phyloP scores from a whole-genome alignment of 37 sponge, comb jelly and placozoan species.

The Spongia lamella region DNA sequence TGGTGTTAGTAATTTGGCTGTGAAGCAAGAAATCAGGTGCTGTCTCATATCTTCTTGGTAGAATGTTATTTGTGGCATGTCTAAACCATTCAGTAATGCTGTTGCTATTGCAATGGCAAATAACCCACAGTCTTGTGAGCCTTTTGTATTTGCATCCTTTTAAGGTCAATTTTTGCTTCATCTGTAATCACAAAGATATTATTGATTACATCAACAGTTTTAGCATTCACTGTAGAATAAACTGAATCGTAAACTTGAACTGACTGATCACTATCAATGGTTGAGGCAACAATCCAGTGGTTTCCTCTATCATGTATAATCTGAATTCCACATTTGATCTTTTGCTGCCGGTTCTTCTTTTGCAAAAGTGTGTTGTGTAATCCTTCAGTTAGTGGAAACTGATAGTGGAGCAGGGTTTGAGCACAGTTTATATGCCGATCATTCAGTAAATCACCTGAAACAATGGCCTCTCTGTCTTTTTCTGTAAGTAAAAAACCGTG shows the following conservation, averaged over 20 bases:
- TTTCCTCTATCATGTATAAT: conserved; percentile 27
- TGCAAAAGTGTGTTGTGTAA: conserved; percentile 13
- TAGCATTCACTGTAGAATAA: conserved; percentile 12
- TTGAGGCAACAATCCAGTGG: conserved; percentile 36
- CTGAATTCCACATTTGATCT: background rate
- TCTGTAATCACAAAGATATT: too few species aligned
- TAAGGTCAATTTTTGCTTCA: too few species aligned
- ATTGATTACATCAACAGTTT: conserved; percentile 9
- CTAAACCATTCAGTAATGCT: too few species aligned
- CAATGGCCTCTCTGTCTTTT: background rate
- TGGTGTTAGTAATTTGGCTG: too few species aligned
- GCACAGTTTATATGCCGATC: conserved; percentile 43
- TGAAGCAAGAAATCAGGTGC: too few species aligned
- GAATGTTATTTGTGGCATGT: too few species aligned
- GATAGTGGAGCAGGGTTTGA: conserved; percentile 20
- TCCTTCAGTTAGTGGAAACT: conserved; percentile 21
- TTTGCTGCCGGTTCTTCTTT: background rate
- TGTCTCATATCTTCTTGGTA: too few species aligned
- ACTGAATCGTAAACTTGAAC: conserved; percentile 52
- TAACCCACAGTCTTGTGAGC: too few species aligned
- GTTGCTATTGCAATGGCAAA: too few species aligned
- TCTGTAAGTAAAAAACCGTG: background rate
- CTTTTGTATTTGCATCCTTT: too few species aligned
- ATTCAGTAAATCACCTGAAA: background rate
- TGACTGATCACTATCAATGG: conserved; percentile 16